phyloP scores from a whole-genome alignment of 2,888 invertebrate genomes.

The Itoplectis maculator region DNA sequence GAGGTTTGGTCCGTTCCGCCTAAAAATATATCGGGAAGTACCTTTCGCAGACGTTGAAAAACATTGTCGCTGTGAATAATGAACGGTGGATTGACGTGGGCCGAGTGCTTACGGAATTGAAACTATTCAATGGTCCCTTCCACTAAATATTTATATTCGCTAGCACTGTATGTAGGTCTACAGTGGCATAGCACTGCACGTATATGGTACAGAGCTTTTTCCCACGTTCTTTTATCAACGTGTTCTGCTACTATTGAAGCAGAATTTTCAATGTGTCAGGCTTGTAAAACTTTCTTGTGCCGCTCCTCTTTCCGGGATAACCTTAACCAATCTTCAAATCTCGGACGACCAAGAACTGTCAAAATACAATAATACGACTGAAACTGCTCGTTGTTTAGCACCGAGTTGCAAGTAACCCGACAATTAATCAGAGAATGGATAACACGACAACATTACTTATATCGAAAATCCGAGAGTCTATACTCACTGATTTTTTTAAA shows the following conservation, averaged over 20 bases:
- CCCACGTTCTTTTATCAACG: background rate
- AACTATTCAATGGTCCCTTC: background rate
- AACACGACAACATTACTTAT: no score
- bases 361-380: no score
- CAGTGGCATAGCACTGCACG: background rate
- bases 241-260: background rate
- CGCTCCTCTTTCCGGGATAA: no score
- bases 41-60: slow-evolving; percentile 18
- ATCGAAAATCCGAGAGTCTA: no score
- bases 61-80: slow-evolving; percentile 19
- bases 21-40: slow-evolving; percentile 15
- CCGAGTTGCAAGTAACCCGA: no score
- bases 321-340: no score
- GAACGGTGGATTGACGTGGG: slow-evolving; percentile 9
- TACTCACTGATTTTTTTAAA: no score
- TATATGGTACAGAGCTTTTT: background rate
- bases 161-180: background rate
- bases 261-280: no score
- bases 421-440: no score
- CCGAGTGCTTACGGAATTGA: slow-evolving; percentile 16
- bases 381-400: no score
- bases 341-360: no score
- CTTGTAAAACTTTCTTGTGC: background rate
- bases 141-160: slow-evolving; percentile 1
- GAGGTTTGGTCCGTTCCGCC: slow-evolving; percentile 13